Evolutionary conservation across 2,113 vertebrate species (phyloP).

Genomic region (Coregonus clupeaformis): DNA sequence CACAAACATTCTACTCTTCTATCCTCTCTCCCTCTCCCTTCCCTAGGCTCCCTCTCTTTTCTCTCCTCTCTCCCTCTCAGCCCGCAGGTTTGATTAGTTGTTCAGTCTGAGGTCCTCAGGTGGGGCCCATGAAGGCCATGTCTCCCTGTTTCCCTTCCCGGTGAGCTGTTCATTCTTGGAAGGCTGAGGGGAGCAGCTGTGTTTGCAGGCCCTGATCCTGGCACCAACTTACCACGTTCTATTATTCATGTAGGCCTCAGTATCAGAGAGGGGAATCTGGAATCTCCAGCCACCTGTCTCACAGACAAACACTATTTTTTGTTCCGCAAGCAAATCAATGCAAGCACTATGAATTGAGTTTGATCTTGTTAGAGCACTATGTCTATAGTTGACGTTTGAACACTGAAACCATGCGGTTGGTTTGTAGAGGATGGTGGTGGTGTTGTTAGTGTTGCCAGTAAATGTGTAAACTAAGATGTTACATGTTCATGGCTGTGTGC

Average conservation of each 20-base stretch:
- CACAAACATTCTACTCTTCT: too few relatives aligned
- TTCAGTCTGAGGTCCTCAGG: conserved; percentile 83
- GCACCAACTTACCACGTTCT: conserved; percentile 92
- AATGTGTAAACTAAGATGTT: conserved; percentile 72
- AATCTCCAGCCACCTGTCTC: conserved; percentile 94
- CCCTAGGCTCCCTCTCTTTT: neutral
- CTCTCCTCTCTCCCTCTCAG: conserved; percentile 11
- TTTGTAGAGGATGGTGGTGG: conserved; percentile 70
- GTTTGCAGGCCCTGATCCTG: conserved; percentile 93
- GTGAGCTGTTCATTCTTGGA: conserved; percentile 89
- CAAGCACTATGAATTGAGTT: conserved; percentile 94
- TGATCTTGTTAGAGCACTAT: conserved; percentile 89
- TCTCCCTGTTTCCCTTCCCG: conserved; percentile 80
- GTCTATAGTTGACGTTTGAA: conserved; percentile 39
- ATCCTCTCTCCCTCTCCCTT: neutral
- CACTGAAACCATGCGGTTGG: too few relatives aligned
- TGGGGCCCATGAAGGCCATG: conserved; percentile 72
- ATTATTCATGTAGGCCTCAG: conserved; percentile 97
- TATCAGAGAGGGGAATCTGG: conserved; percentile 81
- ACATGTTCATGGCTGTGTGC: neutral
- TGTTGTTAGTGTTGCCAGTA: conserved; percentile 81
- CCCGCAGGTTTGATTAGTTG: conserved; percentile 30
- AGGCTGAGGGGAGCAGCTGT: conserved; percentile 88
- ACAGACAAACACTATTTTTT: conserved; percentile 93
- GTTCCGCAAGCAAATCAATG: conserved; percentile 88